Conservation (phyloP, 2,888 invertebrate genomes). For the Boloria euphrosyne region DNA sequence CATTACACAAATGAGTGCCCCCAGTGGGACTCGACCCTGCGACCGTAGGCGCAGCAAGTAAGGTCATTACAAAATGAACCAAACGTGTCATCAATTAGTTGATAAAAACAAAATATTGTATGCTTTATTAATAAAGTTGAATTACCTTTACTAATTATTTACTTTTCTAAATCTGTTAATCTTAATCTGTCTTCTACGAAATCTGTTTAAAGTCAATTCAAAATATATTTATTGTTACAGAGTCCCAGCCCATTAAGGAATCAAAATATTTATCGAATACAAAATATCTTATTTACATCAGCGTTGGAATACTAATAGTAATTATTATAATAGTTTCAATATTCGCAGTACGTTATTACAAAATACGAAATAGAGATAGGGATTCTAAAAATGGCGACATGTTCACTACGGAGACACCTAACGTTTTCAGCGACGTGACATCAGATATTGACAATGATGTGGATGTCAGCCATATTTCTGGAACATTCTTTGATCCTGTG, state of each 20-base stretch:
- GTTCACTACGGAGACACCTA: conserved; percentile 74
- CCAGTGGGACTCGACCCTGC: too few relatives aligned
- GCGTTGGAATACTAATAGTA: conserved; percentile 34
- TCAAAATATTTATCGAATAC: conserved; percentile 39
- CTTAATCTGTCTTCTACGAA: too few relatives aligned
- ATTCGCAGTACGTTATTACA: conserved; percentile 58
- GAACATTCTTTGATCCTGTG: conserved; percentile 72
- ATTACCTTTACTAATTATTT: not conserved
- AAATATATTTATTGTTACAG: conserved; percentile 32
- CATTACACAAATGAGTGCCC: too few relatives aligned
- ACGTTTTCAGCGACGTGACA: conserved; percentile 69
- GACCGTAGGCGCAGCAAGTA: too few relatives aligned
- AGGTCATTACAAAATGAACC: too few relatives aligned
- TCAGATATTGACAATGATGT: conserved; percentile 75
- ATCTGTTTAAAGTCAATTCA: not conserved
- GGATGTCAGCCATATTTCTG: conserved; percentile 74
- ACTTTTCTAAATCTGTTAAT: too few relatives aligned
- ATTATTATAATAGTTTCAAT: conserved; percentile 36
- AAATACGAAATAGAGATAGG: conserved; percentile 50
- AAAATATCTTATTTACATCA: conserved; percentile 41
- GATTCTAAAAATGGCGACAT: conserved; percentile 71
- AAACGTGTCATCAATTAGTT: too few relatives aligned
- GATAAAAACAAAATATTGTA: too few relatives aligned
- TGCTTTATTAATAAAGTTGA: not conserved
- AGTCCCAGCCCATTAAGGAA: conserved; percentile 47